Evolutionary conservation across 2,113 vertebrate species (phyloP), one percentile per base, ranked within the genome.

Genomic region (Erythrolamprus reginae): DNA sequence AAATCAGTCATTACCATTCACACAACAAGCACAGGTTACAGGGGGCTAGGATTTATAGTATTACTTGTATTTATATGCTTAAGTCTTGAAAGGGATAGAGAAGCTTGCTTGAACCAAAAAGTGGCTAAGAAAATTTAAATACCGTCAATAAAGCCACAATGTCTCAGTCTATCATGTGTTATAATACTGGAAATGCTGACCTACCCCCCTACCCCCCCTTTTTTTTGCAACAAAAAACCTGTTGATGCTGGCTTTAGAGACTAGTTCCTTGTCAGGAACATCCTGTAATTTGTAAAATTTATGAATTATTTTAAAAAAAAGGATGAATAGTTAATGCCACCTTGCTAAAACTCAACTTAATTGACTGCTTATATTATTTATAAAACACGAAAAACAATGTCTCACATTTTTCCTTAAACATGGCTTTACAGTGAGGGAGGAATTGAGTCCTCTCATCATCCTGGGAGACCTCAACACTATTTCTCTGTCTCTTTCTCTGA

Each of bases 221-320:
- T 55, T 58, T 90, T 90, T 92, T 86, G 86, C 89, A 92, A 89
- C 52, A 24, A 70, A 92, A 91, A 65, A 4, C 91, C 93, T 93
- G 85, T 89, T 92, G 91, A 61, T 92, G 28, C 33, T 52, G 83
- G 42, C 50, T 88, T 93, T 42, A 48, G 45, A 90, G 84, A 86
- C 56, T 17, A 87, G 84, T 89, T 24, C 89, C 95, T 95, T 95
- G 95, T 95, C 95, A 96, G 95, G 93, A 92, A 95, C 95, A 96
- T 95, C 94, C 93, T 96, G 95, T 96, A 96, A 94, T 96, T 96
- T 96, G 93, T 96, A 96, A 96, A 95, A 96, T 96, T 96, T 95
- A 96, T 96, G 96, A 96, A 96, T 95, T 96, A 96, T 95, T 96
- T 96, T 77, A 21, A 77, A 96, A 96, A 96, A 96, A 93, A 52